Conservation (phyloP, 2,888 invertebrate genomes). For the Myopa tessellatipennis region DNA sequence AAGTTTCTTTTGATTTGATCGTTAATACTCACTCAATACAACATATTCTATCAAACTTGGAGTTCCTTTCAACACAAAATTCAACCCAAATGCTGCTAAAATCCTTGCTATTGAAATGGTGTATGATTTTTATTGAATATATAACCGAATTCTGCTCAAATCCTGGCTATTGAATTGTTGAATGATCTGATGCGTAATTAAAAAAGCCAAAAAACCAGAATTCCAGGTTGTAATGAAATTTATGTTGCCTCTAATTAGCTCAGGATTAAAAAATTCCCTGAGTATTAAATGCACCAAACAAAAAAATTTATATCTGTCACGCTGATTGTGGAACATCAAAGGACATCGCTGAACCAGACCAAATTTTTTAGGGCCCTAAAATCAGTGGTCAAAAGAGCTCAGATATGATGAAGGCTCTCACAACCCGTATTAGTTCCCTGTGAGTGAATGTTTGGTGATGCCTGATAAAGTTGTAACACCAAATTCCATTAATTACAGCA, state of each 20-base stretch:
- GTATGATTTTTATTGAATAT: too few species aligned
- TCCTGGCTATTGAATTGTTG: background rate
- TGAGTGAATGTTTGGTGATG: background rate
- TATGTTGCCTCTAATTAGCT: background rate
- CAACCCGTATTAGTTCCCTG: background rate
- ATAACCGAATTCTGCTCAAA: too few species aligned
- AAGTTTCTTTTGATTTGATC: too few species aligned
- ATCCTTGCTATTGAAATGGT: too few species aligned
- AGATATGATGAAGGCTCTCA: too few species aligned
- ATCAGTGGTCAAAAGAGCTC: too few species aligned
- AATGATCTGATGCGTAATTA: background rate
- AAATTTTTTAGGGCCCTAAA: too few species aligned
- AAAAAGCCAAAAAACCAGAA: background rate
- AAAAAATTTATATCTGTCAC: background rate
- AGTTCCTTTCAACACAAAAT: too few species aligned
- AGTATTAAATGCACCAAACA: background rate
- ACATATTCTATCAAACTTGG: too few species aligned
- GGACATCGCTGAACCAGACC: background rate
- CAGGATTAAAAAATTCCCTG: background rate
- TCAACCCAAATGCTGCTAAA: too few species aligned
- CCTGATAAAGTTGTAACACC: background rate
- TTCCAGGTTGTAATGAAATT: background rate
- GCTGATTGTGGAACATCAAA: conserved; percentile 1
- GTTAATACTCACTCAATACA: too few species aligned
- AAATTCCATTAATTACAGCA: conserved; percentile 20